These are phyloP conservation scores for Aradus depressus DNA, from an alignment of 2,888 invertebrate genomes.

Conservation along the genomic window DNA sequence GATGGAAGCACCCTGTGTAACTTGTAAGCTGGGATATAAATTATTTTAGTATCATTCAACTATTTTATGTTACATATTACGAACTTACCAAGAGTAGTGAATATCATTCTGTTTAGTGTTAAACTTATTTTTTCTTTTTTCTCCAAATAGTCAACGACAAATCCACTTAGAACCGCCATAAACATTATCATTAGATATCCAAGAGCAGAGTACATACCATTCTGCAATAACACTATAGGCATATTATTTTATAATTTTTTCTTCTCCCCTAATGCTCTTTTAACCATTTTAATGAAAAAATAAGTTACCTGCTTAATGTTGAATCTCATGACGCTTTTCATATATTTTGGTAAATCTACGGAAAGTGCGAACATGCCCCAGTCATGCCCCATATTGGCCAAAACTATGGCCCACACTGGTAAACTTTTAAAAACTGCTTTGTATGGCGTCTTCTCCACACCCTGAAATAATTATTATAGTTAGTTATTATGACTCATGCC, in stretches of 20 bases:
- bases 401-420: constrained; percentile 37
- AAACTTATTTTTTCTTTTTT: constrained; percentile 34
- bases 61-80: too few species aligned
- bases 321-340: constrained; percentile 53
- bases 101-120: constrained; percentile 39
- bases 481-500: too few species aligned
- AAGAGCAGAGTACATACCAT: constrained; percentile 49
- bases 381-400: constrained; percentile 42
- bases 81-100: constrained; percentile 36
- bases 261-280: too few species aligned
- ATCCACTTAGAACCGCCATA: constrained; percentile 50
- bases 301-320: constrained; percentile 45
- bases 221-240: too few species aligned
- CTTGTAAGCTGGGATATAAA: too few species aligned
- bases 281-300: too few species aligned
- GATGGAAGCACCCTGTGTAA: too few species aligned
- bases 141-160: constrained; percentile 52
- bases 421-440: constrained; percentile 46
- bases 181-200: constrained; percentile 56
- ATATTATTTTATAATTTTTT: too few species aligned
- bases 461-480: too few species aligned
- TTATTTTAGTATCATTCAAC: too few species aligned
- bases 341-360: constrained; percentile 55
- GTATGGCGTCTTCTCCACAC: constrained; percentile 50
- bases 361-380: constrained; percentile 61